A percentile compares a stretch with the other conserved stretches of the same genome.
Evolutionary conservation across 2,113 vertebrate genomes (phyloP).

Genomic region (Caracal caracal): DNA sequence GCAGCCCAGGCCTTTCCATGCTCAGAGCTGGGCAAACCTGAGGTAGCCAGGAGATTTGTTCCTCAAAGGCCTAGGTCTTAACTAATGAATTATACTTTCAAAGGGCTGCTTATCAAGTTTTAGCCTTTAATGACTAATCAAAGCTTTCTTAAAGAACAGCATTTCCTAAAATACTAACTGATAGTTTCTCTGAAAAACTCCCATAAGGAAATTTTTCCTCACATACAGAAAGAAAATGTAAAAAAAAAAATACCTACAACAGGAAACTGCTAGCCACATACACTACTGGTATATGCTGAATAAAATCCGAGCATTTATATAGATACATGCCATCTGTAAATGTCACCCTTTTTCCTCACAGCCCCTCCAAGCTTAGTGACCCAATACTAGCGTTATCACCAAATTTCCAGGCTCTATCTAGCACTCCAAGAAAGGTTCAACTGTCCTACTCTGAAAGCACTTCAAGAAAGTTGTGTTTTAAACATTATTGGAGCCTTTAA

Average conservation of each 20-base stretch:
- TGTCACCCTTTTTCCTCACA: not conserved
- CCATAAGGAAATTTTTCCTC: not conserved
- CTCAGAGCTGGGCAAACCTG: not conserved
- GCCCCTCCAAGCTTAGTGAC: not conserved
- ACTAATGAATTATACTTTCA: not conserved
- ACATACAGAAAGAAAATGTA: not conserved
- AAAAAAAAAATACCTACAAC: not conserved
- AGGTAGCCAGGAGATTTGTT: not conserved
- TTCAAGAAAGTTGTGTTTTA: conserved; percentile 24
- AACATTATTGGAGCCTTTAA: not conserved
- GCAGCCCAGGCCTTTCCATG: not conserved
- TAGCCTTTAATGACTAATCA: conserved; percentile 4
- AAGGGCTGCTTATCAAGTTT: not conserved
- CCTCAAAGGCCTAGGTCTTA: not conserved
- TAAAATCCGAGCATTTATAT: not conserved
- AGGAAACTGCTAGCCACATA: conserved; percentile 6
- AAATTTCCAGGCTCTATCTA: not conserved
- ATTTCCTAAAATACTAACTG: conserved; percentile 48
- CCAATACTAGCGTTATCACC: not conserved
- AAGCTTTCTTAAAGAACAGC: not conserved
- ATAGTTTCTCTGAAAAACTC: conserved; percentile 7
- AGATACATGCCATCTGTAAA: not conserved
- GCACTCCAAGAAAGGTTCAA: not conserved
- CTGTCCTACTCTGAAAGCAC: not conserved
- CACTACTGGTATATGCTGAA: not conserved